Evolutionary conservation across 1,140 invertebrate genomes (phyloP).

Genomic region (Melipona quadrifasciata): DNA sequence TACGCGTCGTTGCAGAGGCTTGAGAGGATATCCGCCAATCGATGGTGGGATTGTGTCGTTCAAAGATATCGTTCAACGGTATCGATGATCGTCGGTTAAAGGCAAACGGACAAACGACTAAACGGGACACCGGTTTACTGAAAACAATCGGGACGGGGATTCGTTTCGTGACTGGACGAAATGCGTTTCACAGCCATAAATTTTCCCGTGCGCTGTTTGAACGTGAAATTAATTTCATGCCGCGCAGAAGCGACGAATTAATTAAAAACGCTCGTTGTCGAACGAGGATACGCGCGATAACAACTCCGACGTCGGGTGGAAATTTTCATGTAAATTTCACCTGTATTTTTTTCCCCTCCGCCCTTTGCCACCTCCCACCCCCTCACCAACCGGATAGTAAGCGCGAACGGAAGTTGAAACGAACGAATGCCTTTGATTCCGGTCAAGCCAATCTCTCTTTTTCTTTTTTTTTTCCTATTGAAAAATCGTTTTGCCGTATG

Average conservation of each 20-base stretch:
- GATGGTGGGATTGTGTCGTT: not conserved
- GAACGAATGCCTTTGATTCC: not conserved
- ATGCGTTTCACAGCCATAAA: not conserved
- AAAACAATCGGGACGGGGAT: not conserved
- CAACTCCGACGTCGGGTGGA: not conserved
- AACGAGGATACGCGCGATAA: slow-evolving; percentile 3
- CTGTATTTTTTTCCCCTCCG: not conserved
- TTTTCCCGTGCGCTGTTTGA: slow-evolving; percentile 8
- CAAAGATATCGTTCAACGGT: not conserved
- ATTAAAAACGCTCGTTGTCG: slow-evolving; percentile 36
- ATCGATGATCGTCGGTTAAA: not conserved
- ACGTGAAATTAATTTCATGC: slow-evolving; percentile 27
- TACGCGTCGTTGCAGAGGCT: no score
- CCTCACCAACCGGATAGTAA: not conserved
- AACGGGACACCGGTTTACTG: not conserved
- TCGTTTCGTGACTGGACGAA: no score
- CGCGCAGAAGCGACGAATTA: slow-evolving; percentile 25
- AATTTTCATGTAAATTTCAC: not conserved
- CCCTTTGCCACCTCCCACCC: not conserved
- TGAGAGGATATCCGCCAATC: not conserved
- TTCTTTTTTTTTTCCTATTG: no score
- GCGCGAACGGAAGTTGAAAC: not conserved
- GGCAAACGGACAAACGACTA: not conserved
- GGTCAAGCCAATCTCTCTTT: not conserved
- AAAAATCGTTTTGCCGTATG: not conserved